These are phyloP conservation scores for Drosophila helvetica DNA, from an alignment of 2,888 invertebrate species.

Conservation along the genomic window DNA sequence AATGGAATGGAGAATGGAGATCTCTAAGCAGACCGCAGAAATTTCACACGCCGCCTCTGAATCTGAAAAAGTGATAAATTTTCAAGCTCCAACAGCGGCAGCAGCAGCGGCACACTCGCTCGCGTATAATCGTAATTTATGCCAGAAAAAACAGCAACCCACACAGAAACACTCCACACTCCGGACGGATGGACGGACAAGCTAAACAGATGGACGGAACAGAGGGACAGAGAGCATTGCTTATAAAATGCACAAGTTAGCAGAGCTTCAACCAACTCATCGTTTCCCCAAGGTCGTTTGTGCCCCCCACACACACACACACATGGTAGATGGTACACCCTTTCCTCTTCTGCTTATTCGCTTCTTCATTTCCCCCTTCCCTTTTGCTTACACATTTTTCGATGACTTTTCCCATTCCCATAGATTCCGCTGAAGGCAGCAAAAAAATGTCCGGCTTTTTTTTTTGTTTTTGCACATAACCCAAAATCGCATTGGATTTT, in stretches of 20 bases:
- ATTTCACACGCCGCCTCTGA: slow-evolving; percentile 60
- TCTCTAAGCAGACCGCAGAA: slow-evolving; percentile 40
- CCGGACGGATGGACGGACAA: slow-evolving; percentile 3
- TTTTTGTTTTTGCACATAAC: slow-evolving; percentile 23
- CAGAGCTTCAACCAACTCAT: slow-evolving; percentile 56
- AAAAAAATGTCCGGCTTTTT: slow-evolving; percentile 25
- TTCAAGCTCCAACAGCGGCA: slow-evolving; percentile 37
- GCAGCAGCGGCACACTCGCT: background rate
- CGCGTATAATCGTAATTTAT: slow-evolving; percentile 60
- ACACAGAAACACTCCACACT: slow-evolving; percentile 16
- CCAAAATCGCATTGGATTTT: too few species aligned
- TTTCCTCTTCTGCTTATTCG: background rate
- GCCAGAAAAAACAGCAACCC: slow-evolving; percentile 46
- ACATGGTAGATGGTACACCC: background rate
- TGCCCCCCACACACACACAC: slow-evolving; percentile 2
- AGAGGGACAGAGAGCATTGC: background rate
- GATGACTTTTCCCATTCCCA: slow-evolving; percentile 41
- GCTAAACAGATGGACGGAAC: background rate
- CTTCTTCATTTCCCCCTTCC: background rate
- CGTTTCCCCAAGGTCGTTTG: slow-evolving; percentile 39
- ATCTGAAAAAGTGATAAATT: slow-evolving; percentile 65
- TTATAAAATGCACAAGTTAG: slow-evolving; percentile 71
- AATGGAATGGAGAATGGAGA: background rate
- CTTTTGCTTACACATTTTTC: background rate
- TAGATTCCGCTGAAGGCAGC: slow-evolving; percentile 35